Conservation (phyloP, 1,140 invertebrate species). For the Augochlora pura region DNA sequence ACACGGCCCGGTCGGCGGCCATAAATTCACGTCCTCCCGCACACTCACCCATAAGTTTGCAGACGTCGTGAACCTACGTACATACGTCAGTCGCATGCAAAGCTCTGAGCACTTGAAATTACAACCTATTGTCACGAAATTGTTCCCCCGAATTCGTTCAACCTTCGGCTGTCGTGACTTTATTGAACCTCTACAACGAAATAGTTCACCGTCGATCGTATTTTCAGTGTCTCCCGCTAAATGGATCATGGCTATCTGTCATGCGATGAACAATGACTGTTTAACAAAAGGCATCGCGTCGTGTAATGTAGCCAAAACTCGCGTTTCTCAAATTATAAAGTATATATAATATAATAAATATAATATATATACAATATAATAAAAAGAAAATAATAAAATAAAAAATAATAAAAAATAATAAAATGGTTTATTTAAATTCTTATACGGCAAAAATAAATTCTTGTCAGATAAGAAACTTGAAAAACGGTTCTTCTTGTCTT, state of each 20-base stretch:
- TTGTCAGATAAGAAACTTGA: too few relatives aligned
- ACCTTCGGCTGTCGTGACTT: constrained; percentile 14
- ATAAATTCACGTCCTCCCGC: neutral
- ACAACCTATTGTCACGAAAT: constrained; percentile 26
- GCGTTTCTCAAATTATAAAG: too few relatives aligned
- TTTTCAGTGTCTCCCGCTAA: neutral
- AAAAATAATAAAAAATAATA: too few relatives aligned
- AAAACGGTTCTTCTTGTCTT: too few relatives aligned
- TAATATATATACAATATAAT: too few relatives aligned
- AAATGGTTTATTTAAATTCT: too few relatives aligned
- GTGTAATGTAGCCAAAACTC: too few relatives aligned
- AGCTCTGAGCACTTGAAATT: constrained; percentile 19
- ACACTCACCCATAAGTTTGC: neutral
- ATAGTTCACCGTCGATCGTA: too few relatives aligned
- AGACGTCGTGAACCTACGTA: constrained; percentile 3
- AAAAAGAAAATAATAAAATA: too few relatives aligned
- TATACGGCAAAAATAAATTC: too few relatives aligned
- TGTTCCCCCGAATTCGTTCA: constrained; percentile 22
- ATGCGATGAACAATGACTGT: neutral
- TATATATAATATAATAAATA: too few relatives aligned
- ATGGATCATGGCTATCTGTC: neutral
- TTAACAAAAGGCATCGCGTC: neutral
- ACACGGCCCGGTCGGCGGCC: neutral
- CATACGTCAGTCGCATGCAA: constrained; percentile 20
- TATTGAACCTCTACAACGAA: too few relatives aligned